Percentiles rank a stretch among this genome's conserved stretches.
Evolutionary conservation across 2,888 invertebrate species (phyloP).

Genomic region (Polyommatus iphigenia): DNA sequence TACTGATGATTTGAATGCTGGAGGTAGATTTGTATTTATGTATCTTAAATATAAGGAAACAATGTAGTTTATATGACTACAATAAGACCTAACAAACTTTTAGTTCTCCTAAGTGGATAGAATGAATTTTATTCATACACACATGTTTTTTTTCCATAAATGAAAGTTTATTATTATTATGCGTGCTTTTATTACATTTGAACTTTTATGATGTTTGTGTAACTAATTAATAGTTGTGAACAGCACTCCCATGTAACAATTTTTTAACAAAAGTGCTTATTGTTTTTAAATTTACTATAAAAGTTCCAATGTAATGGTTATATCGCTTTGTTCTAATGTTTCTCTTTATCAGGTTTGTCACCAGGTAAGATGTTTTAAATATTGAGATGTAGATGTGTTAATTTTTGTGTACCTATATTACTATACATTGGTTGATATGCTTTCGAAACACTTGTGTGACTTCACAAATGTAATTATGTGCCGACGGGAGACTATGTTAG

Average conservation of each 20-base stretch:
- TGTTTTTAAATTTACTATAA: slow-evolving; percentile 20
- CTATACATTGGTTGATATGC: slow-evolving; percentile 15
- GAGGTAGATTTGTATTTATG: slow-evolving; percentile 15
- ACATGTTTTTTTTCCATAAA: background rate
- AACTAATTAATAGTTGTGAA: background rate
- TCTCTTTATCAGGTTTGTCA: slow-evolving; percentile 69
- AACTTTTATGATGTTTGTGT: slow-evolving; percentile 11
- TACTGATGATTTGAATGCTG: background rate
- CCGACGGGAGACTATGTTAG: background rate
- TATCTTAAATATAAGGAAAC: slow-evolving; percentile 16
- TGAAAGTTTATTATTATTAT: background rate
- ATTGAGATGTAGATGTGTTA: slow-evolving; percentile 53
- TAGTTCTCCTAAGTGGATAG: background rate
- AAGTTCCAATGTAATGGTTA: slow-evolving; percentile 36
- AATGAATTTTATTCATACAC: background rate
- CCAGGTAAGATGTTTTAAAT: slow-evolving; percentile 70
- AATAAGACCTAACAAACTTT: background rate
- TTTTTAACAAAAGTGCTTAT: background rate
- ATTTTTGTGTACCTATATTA: slow-evolving; percentile 38
- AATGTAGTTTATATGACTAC: slow-evolving; percentile 22
- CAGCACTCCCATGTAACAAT: background rate
- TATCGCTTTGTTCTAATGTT: slow-evolving; percentile 47
- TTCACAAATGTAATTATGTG: slow-evolving; percentile 63
- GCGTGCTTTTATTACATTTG: slow-evolving; percentile 22
- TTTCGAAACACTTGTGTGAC: slow-evolving; percentile 35